A percentile compares a stretch with the other conserved stretches of the same genome.
These are phyloP conservation scores for Pangasius mekongensis DNA, from an alignment of 2,797 vertebrate species.

Conservation along the genomic window DNA sequence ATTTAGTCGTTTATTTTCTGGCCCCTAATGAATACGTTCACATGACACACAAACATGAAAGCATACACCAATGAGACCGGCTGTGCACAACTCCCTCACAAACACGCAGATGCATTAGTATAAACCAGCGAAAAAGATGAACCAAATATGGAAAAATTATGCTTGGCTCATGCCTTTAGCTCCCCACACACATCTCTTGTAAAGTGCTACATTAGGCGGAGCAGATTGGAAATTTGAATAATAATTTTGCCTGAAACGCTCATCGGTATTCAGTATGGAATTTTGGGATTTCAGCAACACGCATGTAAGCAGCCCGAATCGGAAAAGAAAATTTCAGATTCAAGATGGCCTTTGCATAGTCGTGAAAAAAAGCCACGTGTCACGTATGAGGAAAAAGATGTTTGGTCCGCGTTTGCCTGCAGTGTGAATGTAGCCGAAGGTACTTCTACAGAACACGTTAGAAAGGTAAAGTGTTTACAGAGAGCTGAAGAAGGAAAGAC, in stretches of 20 bases:
- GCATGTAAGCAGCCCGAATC: neutral
- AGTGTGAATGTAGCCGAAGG: neutral
- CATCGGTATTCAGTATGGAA: conserved; percentile 4
- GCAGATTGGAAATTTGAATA: conserved; percentile 4
- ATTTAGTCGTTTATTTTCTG: neutral
- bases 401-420: neutral
- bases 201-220: neutral
- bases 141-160: neutral
- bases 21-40: neutral
- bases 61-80: neutral
- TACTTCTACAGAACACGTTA: neutral
- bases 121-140: neutral
- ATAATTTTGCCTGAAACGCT: neutral
- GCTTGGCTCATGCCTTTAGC: neutral
- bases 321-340: neutral
- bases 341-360: neutral
- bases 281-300: neutral
- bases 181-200: neutral
- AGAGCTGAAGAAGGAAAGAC: neutral
- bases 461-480: neutral
- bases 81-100: neutral
- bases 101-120: neutral
- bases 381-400: neutral
- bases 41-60: neutral
- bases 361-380: neutral